Conservation (phyloP, 2,888 invertebrate species). For the Chymomyza fuscimana region DNA sequence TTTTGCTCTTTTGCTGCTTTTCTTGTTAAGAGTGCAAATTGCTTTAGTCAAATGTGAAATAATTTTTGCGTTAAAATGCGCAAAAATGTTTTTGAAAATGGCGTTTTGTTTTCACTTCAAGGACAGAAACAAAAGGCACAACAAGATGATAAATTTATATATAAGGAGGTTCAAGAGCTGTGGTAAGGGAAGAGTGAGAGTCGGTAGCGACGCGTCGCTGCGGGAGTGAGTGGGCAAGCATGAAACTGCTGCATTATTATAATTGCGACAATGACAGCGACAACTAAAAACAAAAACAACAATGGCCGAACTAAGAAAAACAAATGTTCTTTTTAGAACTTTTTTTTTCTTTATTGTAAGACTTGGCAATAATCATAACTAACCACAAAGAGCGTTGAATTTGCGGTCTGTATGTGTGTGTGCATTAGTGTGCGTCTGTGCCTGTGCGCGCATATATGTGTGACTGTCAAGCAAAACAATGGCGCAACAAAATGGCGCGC, state of each 20-base stretch:
- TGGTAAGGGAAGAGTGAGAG: constrained; percentile 13
- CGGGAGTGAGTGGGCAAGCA: neutral
- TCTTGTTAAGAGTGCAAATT: constrained; percentile 43
- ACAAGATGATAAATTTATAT: constrained; percentile 64
- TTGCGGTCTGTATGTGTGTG: neutral
- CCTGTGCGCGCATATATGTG: neutral
- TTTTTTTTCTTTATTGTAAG: neutral
- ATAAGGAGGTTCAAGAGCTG: neutral
- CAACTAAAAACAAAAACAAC: constrained; percentile 16
- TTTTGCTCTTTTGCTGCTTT: constrained; percentile 18
- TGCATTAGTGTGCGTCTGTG: no score
- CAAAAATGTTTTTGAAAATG: constrained; percentile 51
- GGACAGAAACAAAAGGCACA: constrained; percentile 56
- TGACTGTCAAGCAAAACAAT: constrained; percentile 35
- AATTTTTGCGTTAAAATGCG: constrained; percentile 60
- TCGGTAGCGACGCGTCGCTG: no score
- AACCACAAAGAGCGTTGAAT: constrained; percentile 45
- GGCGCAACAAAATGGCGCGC: constrained; percentile 34
- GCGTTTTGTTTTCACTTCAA: constrained; percentile 56
- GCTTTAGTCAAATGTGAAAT: constrained; percentile 5
- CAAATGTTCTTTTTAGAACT: neutral
- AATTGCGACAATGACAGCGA: constrained; percentile 56
- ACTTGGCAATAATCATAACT: constrained; percentile 64
- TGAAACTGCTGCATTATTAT: constrained; percentile 53
- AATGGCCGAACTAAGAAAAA: neutral